Base-by-base conservation (phyloP, 2,888 invertebrate species). In the Biston betularia region DNA sequence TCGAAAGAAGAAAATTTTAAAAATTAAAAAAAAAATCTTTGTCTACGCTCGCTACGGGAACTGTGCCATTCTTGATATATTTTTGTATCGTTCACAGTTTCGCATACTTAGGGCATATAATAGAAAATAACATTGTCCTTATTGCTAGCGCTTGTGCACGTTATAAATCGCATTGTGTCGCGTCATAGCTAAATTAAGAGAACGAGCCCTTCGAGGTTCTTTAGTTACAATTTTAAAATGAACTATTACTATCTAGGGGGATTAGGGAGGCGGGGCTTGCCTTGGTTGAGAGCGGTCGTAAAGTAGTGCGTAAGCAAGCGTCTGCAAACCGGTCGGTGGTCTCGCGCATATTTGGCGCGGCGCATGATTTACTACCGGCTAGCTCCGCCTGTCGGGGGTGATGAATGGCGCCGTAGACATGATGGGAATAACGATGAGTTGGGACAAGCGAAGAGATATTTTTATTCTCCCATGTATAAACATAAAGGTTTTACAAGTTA, bases 331-430 rank as follows among this genome's bases (percentile, higher is more conserved):
- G n/a, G n/a, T 8, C 54, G 54, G 54, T 33, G 54, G 42, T 42
- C 54, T 15, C 35, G 49, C 57, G 44, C 57, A 38, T 38, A 45
- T 57, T 38, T 40, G 57, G 63, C 40, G 40, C 40, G 46, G 24
- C n/a, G 57, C 82, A 81, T 87, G 84, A 89, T 87, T 88, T 88
- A 90, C 80, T 70, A 65, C 70, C 68, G 54, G 72, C 77, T 83
- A 77, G 80, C 86, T 77, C 84, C 89, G 86, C 87, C 88, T 88
- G 89, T 88, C 88, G 60, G 46, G 53, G 64, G 80, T 87, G 88
- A 89, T 86, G 77, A 78, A 89, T 82, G 77, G 69, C 71, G 79
- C 75, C 74, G 15, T 11, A 10, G 1, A n/a, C 59, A 48, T 64
- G 64, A 38, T 7, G 0, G n/a, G 46, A 52, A 53, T 58, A 1